A percentile compares a stretch with the other conserved stretches of the same genome.
Conservation (phyloP, 2,113 vertebrate species). For the Channa argus region DNA sequence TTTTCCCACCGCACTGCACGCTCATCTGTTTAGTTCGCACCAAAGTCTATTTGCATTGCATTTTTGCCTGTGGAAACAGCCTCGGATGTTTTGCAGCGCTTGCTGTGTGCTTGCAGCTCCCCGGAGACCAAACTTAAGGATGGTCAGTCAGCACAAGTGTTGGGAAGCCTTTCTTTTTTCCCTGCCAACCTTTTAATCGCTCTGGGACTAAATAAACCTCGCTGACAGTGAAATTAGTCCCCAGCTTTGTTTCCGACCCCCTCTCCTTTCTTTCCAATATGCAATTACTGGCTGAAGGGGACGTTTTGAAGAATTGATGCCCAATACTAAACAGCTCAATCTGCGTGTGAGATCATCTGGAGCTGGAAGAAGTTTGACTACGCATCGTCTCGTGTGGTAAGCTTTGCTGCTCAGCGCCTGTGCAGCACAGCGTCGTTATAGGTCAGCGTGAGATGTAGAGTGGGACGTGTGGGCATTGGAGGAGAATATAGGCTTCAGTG, state of each 20-base stretch:
- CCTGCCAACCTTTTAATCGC: constrained; percentile 54
- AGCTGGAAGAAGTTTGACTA: constrained; percentile 65
- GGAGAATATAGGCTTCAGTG: constrained; percentile 33
- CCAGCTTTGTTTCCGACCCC: constrained; percentile 11
- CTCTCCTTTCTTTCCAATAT: constrained; percentile 24
- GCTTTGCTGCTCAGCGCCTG: constrained; percentile 50
- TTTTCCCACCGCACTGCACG: constrained; percentile 12
- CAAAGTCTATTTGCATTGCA: constrained; percentile 33
- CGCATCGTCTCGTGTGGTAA: constrained; percentile 74
- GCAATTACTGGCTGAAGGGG: constrained; percentile 62
- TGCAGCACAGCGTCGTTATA: constrained; percentile 50
- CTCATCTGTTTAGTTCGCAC: constrained; percentile 28
- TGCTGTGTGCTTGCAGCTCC: constrained; percentile 35
- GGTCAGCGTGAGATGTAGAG: constrained; percentile 33
- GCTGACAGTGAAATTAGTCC: constrained; percentile 55
- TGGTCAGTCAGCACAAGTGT: constrained; percentile 78
- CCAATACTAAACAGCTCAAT: constrained; percentile 47
- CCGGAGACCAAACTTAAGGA: constrained; percentile 66
- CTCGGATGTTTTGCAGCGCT: constrained; percentile 49
- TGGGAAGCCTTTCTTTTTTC: constrained; percentile 61
- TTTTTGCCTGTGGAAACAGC: constrained; percentile 41
- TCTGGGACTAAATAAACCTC: constrained; percentile 46
- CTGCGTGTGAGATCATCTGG: constrained; percentile 55
- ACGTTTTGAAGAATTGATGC: constrained; percentile 56
- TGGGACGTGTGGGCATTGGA: constrained; percentile 40